Evolutionary conservation across 1,140 invertebrate genomes (phyloP).

Genomic region (Pseudoatta argentina): DNA sequence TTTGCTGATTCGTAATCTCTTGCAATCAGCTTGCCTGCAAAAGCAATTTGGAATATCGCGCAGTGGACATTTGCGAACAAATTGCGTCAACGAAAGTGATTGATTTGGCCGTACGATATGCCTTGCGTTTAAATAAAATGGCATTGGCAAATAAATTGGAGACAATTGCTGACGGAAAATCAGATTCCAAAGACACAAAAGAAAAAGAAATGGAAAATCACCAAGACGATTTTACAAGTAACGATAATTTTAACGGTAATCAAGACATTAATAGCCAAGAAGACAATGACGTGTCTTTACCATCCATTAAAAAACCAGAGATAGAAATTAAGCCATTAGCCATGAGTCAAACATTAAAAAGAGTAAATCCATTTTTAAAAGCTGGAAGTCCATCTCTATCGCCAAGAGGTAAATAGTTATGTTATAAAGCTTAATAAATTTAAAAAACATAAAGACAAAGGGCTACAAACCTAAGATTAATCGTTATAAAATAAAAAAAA

Average conservation of each 20-base stretch:
- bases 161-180: constrained; percentile 80
- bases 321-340: constrained; percentile 82
- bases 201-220: constrained; percentile 80
- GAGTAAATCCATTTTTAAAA: constrained; percentile 83
- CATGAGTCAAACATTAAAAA: constrained; percentile 73
- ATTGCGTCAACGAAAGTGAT: constrained; percentile 92
- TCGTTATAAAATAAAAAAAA: too few species aligned
- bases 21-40: constrained; percentile 91
- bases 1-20: constrained; percentile 5
- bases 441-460: too few species aligned
- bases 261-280: constrained; percentile 30
- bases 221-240: constrained; percentile 73
- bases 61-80: constrained; percentile 94
- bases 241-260: constrained; percentile 75
- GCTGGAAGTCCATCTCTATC: constrained; percentile 68
- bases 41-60: constrained; percentile 94
- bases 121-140: constrained; percentile 91
- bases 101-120: constrained; percentile 95
- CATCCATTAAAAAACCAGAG: constrained; percentile 63
- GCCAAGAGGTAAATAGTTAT: constrained; percentile 23
- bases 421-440: too few species aligned
- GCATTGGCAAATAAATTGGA: constrained; percentile 92
- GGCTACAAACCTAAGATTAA: too few species aligned
- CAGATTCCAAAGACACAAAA: constrained; percentile 72
- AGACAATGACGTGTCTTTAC: constrained; percentile 62